Conservation (phyloP, 2,113 vertebrate genomes). For the Myrmecobius fasciatus region DNA sequence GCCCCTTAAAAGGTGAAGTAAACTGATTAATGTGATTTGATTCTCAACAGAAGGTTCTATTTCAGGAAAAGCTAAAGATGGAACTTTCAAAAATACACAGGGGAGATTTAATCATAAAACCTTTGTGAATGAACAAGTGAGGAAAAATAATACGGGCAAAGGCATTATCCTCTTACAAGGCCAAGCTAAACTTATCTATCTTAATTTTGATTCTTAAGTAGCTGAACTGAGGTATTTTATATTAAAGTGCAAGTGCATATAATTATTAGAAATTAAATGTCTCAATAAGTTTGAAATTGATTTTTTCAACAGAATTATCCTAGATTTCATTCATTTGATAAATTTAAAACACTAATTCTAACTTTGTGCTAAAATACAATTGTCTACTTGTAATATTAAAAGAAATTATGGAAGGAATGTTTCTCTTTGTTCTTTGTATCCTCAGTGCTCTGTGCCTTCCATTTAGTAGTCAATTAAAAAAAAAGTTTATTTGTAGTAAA, state of each 20-base stretch:
- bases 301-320: constrained; percentile 29
- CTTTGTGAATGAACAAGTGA: constrained; percentile 32
- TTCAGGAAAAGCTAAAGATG: not conserved
- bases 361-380: not conserved
- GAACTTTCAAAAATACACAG: constrained; percentile 20
- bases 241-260: not conserved
- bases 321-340: constrained; percentile 18
- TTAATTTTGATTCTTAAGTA: constrained; percentile 43
- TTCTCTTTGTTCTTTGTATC: not conserved
- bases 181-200: not conserved
- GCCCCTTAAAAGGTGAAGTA: not conserved
- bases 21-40: not conserved
- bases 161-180: constrained; percentile 14
- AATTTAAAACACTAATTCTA: not conserved
- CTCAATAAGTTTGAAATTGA: constrained; percentile 9
- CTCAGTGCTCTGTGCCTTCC: not conserved
- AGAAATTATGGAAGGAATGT: not conserved
- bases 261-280: constrained; percentile 20
- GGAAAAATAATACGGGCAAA: constrained; percentile 23
- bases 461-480: not conserved
- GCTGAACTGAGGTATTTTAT: not conserved
- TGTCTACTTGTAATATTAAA: constrained; percentile 29
- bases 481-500: not conserved
- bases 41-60: not conserved
- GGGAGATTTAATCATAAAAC: constrained; percentile 14